Base-by-base conservation (phyloP, 2,113 vertebrate species). In the Anas platyrhynchos region DNA sequence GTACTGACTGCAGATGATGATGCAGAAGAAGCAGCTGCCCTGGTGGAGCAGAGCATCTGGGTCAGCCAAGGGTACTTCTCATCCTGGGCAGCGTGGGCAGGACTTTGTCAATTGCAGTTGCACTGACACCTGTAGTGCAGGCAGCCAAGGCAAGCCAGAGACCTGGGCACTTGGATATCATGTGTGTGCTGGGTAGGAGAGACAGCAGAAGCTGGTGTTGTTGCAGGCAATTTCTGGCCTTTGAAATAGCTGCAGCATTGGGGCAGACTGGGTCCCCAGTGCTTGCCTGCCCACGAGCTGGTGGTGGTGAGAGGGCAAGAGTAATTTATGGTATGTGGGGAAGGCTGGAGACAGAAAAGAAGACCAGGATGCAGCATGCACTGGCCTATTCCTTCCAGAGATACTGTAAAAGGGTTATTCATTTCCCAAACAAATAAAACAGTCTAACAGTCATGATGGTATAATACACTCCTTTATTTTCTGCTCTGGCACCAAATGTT, bases 351-450 rank as follows among this genome's bases (percentile, higher is more conserved):
- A 88, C 82, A 76, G 97, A 96, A 97, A 94, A 96, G 83, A 94
- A 88, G 89, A 83, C 81, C 88, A 96, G 91, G 91, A 83, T 93
- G 88, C 88, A 95, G 90, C 81, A 81, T 1, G 2, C 62, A 38
- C 73, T 54, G 80, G 88, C 56, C 41, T 74, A 43, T 93, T 92
- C 52, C 91, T 96, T 94, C 65, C 93, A 96, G 86, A 95, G 92
- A 91, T 93, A 67, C 95, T 88, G 90, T 88, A 96, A 98, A 97
- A 96, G 91, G 89, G 94, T 94, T 94, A 94, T 97, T 98, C 95
- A 91, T 96, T 97, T 96, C 76, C 86, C 93, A 97, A 97, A 97
- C 94, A 97, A 97, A 96, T 81, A 75, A 91, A 96, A 82, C 41
- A 32, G 61, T 94, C 65, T 74, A 84, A 80, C 67, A 89, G 63